These are phyloP conservation scores for Ichneumon xanthorius DNA, from an alignment of 2,888 invertebrate genomes.

Conservation along the genomic window DNA sequence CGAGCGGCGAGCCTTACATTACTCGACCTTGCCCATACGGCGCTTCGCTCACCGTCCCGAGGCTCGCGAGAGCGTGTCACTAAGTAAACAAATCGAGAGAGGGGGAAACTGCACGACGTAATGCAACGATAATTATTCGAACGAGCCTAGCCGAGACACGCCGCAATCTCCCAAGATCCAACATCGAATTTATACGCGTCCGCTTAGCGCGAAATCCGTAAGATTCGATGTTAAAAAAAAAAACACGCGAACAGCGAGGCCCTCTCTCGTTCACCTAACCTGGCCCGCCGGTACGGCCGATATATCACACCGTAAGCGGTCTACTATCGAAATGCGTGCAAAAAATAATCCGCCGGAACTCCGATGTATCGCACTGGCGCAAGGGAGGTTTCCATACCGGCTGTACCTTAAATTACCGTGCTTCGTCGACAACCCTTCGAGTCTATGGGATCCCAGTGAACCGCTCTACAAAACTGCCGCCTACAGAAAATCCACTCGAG, in stretches of 20 bases:
- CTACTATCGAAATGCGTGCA: conserved; percentile 17
- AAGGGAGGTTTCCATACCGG: too few relatives aligned
- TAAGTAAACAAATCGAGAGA: conserved; percentile 1
- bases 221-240: not conserved
- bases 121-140: not conserved
- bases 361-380: too few relatives aligned
- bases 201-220: not conserved
- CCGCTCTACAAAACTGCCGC: not conserved
- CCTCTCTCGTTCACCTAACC: conserved; percentile 73
- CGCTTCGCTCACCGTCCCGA: not conserved
- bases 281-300: conserved; percentile 75
- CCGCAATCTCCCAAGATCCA: not conserved
- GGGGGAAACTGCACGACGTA: not conserved
- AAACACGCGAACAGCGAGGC: not conserved
- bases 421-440: too few relatives aligned
- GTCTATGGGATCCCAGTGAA: too few relatives aligned
- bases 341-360: conserved; percentile 18
- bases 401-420: too few relatives aligned
- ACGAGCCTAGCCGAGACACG: not conserved
- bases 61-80: not conserved
- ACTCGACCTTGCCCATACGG: not conserved
- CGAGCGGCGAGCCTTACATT: not conserved
- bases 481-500: conserved; percentile 1
- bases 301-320: conserved; percentile 20
- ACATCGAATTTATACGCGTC: not conserved